Conservation (phyloP, 2,797 vertebrate species). For the Notolepis coatsorum region DNA sequence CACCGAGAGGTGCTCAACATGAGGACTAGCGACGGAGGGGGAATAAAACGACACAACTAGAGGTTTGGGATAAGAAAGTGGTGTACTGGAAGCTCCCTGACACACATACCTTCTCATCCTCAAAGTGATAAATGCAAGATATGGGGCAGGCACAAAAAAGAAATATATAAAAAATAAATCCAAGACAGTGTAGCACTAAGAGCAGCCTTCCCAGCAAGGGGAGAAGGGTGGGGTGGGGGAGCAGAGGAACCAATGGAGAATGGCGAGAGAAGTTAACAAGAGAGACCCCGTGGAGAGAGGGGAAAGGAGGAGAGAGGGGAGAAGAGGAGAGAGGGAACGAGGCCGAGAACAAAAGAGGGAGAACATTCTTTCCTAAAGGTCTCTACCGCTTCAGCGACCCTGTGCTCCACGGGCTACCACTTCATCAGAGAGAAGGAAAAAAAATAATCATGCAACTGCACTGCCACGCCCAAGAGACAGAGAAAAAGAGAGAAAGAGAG, state of each 20-base stretch:
- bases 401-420: conserved; percentile 52
- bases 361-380: conserved; percentile 44
- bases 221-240: not conserved
- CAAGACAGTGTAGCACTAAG: too few relatives aligned
- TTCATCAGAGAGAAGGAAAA: conserved; percentile 50
- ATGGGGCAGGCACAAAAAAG: too few relatives aligned
- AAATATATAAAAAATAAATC: too few relatives aligned
- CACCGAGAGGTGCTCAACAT: too few relatives aligned
- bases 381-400: conserved; percentile 49
- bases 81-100: too few relatives aligned
- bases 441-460: conserved; percentile 26
- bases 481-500: not conserved
- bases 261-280: conserved; percentile 25
- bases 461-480: conserved; percentile 3
- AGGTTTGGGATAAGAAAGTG: too few relatives aligned
- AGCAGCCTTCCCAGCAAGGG: too few relatives aligned
- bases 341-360: conserved; percentile 33
- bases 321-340: conserved; percentile 15
- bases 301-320: not conserved
- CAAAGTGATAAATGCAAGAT: too few relatives aligned
- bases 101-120: too few relatives aligned
- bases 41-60: not conserved
- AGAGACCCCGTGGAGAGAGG: conserved; percentile 40
- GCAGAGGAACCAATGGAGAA: conserved; percentile 13
- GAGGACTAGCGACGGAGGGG: not conserved